A percentile compares a stretch with the other conserved stretches of the same genome.
Conservation (phyloP, 2,797 vertebrate genomes). For the Leptatherina wallacei region DNA sequence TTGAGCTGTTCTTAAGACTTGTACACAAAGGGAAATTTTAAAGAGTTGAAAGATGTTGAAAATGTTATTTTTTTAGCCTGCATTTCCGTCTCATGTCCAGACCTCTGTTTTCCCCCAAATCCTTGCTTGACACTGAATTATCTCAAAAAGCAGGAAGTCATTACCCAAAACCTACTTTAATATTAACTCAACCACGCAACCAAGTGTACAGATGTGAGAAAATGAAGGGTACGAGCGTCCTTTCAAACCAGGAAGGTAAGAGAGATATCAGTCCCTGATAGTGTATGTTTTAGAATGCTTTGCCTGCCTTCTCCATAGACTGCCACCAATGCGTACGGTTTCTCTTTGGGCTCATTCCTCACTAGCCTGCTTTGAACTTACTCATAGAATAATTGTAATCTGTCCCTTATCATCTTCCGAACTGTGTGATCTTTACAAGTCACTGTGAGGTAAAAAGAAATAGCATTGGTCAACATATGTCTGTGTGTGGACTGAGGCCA, state of each 20-base stretch:
- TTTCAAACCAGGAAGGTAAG: constrained; percentile 81
- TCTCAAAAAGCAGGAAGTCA: constrained; percentile 76
- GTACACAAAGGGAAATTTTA: constrained; percentile 50
- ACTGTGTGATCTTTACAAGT: constrained; percentile 81
- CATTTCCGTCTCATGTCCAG: constrained; percentile 64
- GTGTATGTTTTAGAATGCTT: constrained; percentile 76
- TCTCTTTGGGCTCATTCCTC: constrained; percentile 67
- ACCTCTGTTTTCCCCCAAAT: constrained; percentile 57
- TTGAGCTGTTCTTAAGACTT: constrained; percentile 28
- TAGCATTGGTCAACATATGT: constrained; percentile 62
- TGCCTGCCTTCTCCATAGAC: constrained; percentile 64
- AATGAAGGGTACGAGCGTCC: constrained; percentile 73
- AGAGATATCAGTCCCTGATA: constrained; percentile 72
- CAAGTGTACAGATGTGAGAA: constrained; percentile 82
- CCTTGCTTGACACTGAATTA: constrained; percentile 65
- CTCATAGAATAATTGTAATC: constrained; percentile 80
- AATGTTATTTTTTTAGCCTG: constrained; percentile 58
- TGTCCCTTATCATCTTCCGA: constrained; percentile 68
- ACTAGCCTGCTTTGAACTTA: constrained; percentile 77
- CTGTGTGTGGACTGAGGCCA: constrained; percentile 34
- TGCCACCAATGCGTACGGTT: constrained; percentile 75
- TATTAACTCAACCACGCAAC: constrained; percentile 82
- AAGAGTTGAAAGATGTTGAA: constrained; percentile 42
- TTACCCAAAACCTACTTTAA: constrained; percentile 80
- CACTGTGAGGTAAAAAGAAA: constrained; percentile 64